phyloP scores from a whole-genome alignment of 2,888 invertebrate species.

The Smittia sp. region DNA sequence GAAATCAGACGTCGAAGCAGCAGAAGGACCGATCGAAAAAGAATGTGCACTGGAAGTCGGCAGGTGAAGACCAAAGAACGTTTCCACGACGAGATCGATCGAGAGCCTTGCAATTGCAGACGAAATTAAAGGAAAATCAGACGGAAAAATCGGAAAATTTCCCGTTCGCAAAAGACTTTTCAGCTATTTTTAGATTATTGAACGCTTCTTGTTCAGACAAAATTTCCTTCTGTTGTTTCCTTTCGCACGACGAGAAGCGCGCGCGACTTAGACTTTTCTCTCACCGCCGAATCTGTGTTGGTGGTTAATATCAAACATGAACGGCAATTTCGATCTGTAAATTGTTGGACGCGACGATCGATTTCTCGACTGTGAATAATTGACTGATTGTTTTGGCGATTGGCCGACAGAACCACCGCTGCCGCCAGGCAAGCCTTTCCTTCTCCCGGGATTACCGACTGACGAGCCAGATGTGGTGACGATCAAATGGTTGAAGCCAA shows the following conservation, averaged over 20 bases:
- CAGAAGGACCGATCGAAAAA: constrained; percentile 63
- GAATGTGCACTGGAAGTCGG: constrained; percentile 80
- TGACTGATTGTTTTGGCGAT: no score
- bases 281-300: neutral
- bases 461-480: constrained; percentile 78
- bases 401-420: constrained; percentile 70
- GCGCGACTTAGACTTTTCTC: constrained; percentile 23
- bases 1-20: constrained; percentile 63
- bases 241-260: constrained; percentile 9
- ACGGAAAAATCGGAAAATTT: constrained; percentile 38
- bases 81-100: constrained; percentile 49
- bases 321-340: no score
- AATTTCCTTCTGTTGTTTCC: constrained; percentile 16
- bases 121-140: constrained; percentile 43
- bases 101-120: constrained; percentile 36
- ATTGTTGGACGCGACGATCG: neutral
- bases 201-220: constrained; percentile 22
- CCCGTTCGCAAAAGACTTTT: constrained; percentile 33
- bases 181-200: constrained; percentile 39
- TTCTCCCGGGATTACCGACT: constrained; percentile 64
- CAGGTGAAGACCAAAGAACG: no score
- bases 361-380: neutral
- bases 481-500: constrained; percentile 77
- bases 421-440: constrained; percentile 77
- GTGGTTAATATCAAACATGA: neutral